Base-by-base conservation (phyloP, 1,140 invertebrate species). In the Diprion similis region DNA sequence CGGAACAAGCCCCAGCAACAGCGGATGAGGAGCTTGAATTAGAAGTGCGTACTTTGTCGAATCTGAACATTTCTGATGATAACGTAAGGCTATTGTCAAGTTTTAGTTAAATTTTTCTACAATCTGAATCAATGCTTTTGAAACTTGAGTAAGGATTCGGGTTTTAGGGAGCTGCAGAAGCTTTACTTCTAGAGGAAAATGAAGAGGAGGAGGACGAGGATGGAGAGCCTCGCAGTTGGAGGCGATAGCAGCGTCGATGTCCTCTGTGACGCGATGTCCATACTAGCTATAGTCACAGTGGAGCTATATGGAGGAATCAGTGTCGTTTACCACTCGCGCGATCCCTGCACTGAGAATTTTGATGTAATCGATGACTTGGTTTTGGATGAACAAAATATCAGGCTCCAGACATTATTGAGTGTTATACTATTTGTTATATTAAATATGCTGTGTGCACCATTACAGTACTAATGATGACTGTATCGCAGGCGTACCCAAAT, bases 161-260 rank as follows among this genome's bases (percentile, higher is more conserved):
- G 10, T 80, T 71, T n/a, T 24, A 81, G 83, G 81, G 80, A 17
- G 76, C 79, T 15, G 84, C 79, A n/a, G 85, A 87, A 76, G 82
- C 83, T 46, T 73, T 88, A 71, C 71, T 88, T 74, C 73, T 88
- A 15, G 86, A 88, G 24, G 89, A 89, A 66, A 89, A 89, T 51
- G 91, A 91, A 73, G 91, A 91, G 66, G 91, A 91, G 18, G 91
- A 92, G 46, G 91, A 92, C 8, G 91, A 92, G 70, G 90, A 90
- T 73, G 90, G 90, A 47, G 91, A 86, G 81, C 86, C 85, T 77
- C 86, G 84, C 68, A 89, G 89, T 78, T 92, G 91, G 91, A 86
- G 91, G 73, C 89, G 90, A 87, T 91, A 89, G 88, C 86, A 87
- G 82, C 78, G 76, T 79, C 76, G 76, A 75, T 77, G 73, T 75